These are phyloP conservation scores for Dissostichus mawsoni DNA, from an alignment of 2,113 vertebrate genomes.

Conservation along the genomic window DNA sequence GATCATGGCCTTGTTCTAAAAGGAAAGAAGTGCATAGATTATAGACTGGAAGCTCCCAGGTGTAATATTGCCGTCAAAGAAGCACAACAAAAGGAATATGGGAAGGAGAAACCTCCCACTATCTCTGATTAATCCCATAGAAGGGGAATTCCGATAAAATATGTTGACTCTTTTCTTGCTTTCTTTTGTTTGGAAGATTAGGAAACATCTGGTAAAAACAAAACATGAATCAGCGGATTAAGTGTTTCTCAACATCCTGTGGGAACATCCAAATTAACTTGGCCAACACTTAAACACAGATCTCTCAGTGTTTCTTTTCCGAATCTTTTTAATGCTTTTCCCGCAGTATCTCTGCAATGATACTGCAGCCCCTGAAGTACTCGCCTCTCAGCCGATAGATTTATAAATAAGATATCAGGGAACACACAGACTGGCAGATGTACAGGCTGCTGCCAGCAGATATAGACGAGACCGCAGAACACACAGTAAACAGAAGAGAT, in stretches of 20 bases:
- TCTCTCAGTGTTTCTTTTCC: neutral
- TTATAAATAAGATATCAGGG: conserved; percentile 56
- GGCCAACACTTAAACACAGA: conserved; percentile 12
- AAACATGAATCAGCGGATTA: conserved; percentile 40
- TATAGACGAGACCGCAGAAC: conserved; percentile 27
- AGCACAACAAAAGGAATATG: conserved; percentile 18
- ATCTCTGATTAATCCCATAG: neutral
- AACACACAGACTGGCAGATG: conserved; percentile 31
- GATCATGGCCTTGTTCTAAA: conserved; percentile 79
- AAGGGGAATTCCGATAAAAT: conserved; percentile 22
- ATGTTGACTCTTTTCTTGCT: neutral
- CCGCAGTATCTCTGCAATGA: conserved; percentile 50
- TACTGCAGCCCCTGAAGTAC: conserved; percentile 55
- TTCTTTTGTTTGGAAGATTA: conserved; percentile 39
- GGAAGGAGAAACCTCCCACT: neutral
- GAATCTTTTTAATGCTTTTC: neutral
- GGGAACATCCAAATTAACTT: conserved; percentile 40
- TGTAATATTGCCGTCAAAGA: conserved; percentile 6
- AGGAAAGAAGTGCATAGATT: conserved; percentile 29
- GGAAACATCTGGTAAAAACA: conserved; percentile 39
- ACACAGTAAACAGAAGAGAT: conserved; percentile 11
- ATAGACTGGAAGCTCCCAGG: conserved; percentile 7
- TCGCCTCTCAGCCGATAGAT: conserved; percentile 17
- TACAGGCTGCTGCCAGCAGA: conserved; percentile 10
- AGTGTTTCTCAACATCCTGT: conserved; percentile 59